Base-by-base conservation (phyloP, 2,888 invertebrate genomes). In the Amphipyra tragopoginis region DNA sequence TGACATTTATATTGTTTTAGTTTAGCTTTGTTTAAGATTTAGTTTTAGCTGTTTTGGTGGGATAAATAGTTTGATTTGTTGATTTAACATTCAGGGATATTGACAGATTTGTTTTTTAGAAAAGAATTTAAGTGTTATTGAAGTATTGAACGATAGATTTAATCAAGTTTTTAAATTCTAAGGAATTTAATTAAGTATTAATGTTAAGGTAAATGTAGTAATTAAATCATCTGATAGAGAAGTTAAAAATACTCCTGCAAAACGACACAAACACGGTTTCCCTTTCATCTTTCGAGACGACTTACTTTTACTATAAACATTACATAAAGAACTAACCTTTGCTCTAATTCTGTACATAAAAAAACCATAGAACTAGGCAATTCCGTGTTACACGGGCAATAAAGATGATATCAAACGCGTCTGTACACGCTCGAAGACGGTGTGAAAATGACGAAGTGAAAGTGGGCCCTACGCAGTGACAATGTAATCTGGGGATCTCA, bases 401-500 rank as follows among this genome's bases (percentile, higher is more conserved):
- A 77, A 79, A 73, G 75, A 79, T 79, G 48, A 9, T 64, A 72
- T 63, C 65, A 60, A 59, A 55, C 34, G 29, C 51, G 62, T 66
- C 66, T 60, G 51, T 60, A 65, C 74, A 58, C 62, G 75, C 52
- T 64, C 53, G 38, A 33, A 68, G 57, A 65, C 60, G 67, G 76
- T 79, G 77, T 80, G 80, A 82, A 80, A 80, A 82, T 72, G 77
- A 78, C 70, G 65, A 54, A 81, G 86, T 79, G 87, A 87, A 87
- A 87, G 86, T 85, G 66, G 74, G 73, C 79, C 79, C 81, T 78
- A 77, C 67, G 76, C 59, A 74, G 78, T 80, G 82, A 89, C 89
- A 89, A 87, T 89, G 86, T 79, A 83, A 89, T 89, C 89, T 81
- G 55, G 59, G 56, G 68, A 87, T 86, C 85, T 83, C 65, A 68